Percentiles rank a stretch among this genome's conserved stretches.
These are phyloP conservation scores for Euwallacea fornicatus DNA, from an alignment of 1,140 invertebrate species.

Conservation along the genomic window DNA sequence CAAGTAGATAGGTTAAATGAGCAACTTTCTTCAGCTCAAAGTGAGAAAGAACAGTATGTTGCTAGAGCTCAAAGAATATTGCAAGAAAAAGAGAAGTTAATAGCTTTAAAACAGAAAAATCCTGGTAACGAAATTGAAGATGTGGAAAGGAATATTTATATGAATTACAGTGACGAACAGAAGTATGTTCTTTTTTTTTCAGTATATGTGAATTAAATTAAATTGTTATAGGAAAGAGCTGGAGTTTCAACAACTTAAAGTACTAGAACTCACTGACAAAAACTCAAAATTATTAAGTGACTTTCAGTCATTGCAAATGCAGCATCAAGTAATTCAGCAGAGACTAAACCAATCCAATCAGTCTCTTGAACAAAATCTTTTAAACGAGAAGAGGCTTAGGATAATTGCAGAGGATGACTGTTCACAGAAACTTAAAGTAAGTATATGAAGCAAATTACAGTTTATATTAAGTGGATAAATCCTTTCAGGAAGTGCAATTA, in stretches of 20 bases:
- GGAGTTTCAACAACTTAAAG: slow-evolving; percentile 64
- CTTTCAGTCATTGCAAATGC: slow-evolving; percentile 52
- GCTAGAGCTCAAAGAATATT: slow-evolving; percentile 72
- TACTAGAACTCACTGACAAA: slow-evolving; percentile 59
- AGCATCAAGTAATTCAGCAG: slow-evolving; percentile 47
- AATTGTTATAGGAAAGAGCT: slow-evolving; percentile 58
- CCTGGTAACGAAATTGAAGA: slow-evolving; percentile 32
- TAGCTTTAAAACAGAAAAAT: slow-evolving; percentile 52
- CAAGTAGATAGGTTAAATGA: slow-evolving; percentile 59
- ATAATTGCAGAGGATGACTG: slow-evolving; percentile 64
- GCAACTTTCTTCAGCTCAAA: slow-evolving; percentile 60
- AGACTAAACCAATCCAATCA: slow-evolving; percentile 42
- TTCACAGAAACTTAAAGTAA: slow-evolving; percentile 56
- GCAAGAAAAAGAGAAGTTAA: slow-evolving; percentile 76
- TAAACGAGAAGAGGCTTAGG: slow-evolving; percentile 58
- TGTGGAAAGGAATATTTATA: slow-evolving; percentile 38
- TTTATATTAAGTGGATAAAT: not conserved
- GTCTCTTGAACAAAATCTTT: slow-evolving; percentile 59
- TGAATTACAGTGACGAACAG: slow-evolving; percentile 46
- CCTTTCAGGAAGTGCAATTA: slow-evolving; percentile 61
- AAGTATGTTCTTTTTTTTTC: slow-evolving; percentile 38
- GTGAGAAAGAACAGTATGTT: slow-evolving; percentile 71
- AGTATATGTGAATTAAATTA: not conserved
- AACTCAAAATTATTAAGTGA: slow-evolving; percentile 60
- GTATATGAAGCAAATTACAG: not conserved